Conservation (phyloP, 2,888 invertebrate genomes). For the Nomada goodeniana region DNA sequence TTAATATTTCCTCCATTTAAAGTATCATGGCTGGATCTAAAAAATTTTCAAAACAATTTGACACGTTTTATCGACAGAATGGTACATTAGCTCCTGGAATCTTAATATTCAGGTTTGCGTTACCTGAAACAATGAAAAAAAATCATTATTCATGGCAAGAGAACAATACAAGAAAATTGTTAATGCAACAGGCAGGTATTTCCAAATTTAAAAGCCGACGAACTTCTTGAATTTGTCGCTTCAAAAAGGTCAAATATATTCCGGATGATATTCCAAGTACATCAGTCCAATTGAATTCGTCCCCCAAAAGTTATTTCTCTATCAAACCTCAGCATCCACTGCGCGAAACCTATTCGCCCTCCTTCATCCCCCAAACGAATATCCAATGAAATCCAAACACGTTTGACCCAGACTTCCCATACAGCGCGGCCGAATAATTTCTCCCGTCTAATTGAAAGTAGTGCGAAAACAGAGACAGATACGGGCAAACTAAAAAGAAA, state of each 20-base stretch:
- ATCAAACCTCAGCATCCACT: no score
- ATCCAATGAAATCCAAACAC: neutral
- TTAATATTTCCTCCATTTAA: neutral
- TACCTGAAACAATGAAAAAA: constrained; percentile 33
- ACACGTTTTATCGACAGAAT: no score
- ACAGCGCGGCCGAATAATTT: constrained; percentile 39
- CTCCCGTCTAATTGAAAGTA: neutral
- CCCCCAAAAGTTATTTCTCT: no score
- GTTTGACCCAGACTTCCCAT: neutral
- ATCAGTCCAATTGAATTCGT: no score
- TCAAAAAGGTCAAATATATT: no score
- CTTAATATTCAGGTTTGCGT: no score
- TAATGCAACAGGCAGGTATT: no score
- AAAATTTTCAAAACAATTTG: neutral
- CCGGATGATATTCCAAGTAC: no score
- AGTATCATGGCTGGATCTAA: neutral
- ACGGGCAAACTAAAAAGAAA: neutral
- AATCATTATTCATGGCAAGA: neutral
- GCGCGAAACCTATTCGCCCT: no score
- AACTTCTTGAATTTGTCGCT: no score
- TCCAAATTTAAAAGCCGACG: no score
- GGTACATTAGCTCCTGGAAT: no score
- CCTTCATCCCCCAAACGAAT: neutral
- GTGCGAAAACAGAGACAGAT: constrained; percentile 4
- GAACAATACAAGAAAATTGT: neutral